phyloP scores from a whole-genome alignment of 2,113 vertebrate species.

The Zosterops japonicus region DNA sequence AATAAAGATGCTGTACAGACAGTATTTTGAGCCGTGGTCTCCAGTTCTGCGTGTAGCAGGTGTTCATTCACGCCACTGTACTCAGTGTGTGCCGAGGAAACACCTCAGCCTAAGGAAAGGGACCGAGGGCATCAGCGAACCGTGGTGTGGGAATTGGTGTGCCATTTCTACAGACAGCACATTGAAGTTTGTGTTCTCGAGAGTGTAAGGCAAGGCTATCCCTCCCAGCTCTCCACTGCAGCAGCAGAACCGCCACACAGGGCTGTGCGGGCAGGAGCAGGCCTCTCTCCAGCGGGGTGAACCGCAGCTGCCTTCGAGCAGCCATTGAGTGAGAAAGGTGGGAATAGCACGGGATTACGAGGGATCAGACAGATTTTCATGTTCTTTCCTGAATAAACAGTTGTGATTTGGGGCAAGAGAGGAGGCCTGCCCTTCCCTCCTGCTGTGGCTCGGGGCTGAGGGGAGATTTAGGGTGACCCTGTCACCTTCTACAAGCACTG shows the following conservation, averaged over 20 bases:
- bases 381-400: not conserved
- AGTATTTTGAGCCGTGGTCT: not conserved
- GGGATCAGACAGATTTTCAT: not conserved
- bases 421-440: not conserved
- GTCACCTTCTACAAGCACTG: not conserved
- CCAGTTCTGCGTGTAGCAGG: fast-evolving
- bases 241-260: fast-evolving
- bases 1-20: not conserved
- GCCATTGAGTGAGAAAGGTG: fast-evolving
- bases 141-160: fast-evolving
- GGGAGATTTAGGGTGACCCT: not conserved
- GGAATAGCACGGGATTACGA: not conserved
- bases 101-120: fast-evolving
- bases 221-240: not conserved
- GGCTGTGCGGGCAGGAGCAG: not conserved
- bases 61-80: fast-evolving
- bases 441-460: not conserved
- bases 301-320: not conserved
- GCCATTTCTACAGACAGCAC: fast-evolving
- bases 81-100: fast-evolving
- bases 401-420: not conserved
- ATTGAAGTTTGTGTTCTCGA: fast-evolving
- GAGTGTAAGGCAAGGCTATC: not conserved
- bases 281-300: no score
- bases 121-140: fast-evolving